Conservation (phyloP, 2,888 invertebrate species). For the Cheilosia pagana region DNA sequence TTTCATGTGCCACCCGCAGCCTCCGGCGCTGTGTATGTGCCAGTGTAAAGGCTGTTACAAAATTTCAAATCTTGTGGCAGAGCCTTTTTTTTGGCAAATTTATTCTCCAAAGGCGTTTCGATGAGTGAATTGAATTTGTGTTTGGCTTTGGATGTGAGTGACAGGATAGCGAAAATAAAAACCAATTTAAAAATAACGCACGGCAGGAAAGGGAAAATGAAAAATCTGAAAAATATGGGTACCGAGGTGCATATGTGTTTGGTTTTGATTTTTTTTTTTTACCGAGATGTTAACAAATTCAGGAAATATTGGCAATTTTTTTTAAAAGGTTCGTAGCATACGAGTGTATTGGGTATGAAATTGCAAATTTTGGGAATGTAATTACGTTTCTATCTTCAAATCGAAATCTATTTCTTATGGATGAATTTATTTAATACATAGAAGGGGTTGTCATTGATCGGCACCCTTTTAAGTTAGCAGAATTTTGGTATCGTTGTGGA, state of each 20-base stretch:
- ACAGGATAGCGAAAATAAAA: conserved; percentile 59
- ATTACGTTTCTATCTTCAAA: too few relatives aligned
- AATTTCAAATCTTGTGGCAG: conserved; percentile 19
- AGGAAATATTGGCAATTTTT: not conserved
- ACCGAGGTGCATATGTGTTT: conserved; percentile 35
- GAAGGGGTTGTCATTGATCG: too few relatives aligned
- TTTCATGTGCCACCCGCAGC: conserved; percentile 4
- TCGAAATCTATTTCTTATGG: too few relatives aligned
- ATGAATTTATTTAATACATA: too few relatives aligned
- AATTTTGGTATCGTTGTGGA: too few relatives aligned
- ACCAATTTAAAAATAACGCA: conserved; percentile 50
- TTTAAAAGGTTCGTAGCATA: too few relatives aligned
- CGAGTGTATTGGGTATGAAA: too few relatives aligned
- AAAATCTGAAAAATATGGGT: conserved; percentile 58
- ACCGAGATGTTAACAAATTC: not conserved
- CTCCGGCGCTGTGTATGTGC: conserved; percentile 10
- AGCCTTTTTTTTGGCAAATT: conserved; percentile 9
- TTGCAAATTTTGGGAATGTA: too few relatives aligned
- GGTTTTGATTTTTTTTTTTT: not conserved
- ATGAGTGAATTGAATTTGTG: conserved; percentile 64
- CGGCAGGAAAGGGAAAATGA: conserved; percentile 24
- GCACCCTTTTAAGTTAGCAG: too few relatives aligned
- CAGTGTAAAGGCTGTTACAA: conserved; percentile 20
- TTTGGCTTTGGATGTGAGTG: conserved; percentile 48
- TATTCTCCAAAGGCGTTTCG: conserved; percentile 39